Evolutionary conservation across 2,797 vertebrate species (phyloP).

Genomic region (Onychomys torridus): DNA sequence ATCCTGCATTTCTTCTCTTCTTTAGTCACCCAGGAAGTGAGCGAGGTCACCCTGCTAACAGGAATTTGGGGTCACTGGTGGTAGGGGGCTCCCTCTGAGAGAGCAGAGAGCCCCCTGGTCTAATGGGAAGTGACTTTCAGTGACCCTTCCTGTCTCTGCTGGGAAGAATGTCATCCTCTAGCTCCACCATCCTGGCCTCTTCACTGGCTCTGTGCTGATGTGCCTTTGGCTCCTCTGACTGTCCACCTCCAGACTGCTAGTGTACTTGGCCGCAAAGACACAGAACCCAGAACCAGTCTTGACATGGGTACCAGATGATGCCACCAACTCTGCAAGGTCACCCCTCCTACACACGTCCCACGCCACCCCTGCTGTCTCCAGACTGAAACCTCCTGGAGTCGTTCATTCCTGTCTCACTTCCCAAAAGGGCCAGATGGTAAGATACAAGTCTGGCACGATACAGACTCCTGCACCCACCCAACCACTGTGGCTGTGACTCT

Average conservation of each 20-base stretch:
- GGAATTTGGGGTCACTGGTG: not conserved
- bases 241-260: not conserved
- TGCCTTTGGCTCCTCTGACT: not conserved
- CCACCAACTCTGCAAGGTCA: not conserved
- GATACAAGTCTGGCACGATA: not conserved
- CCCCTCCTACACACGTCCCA: not conserved
- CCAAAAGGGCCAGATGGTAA: not conserved
- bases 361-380: not conserved
- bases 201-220: not conserved
- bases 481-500: not conserved
- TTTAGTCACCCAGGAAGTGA: not conserved
- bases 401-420: not conserved
- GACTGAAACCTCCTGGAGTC: constrained; percentile 40
- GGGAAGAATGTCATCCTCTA: not conserved
- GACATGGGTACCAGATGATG: not conserved
- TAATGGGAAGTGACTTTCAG: not conserved
- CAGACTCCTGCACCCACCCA: not conserved
- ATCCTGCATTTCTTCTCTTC: not conserved
- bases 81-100: not conserved
- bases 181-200: not conserved
- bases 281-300: constrained; percentile 5
- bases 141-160: not conserved
- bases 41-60: not conserved
- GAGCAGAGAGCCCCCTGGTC: not conserved
- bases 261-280: not conserved